These are phyloP conservation scores for Sclerurus mexicanus DNA, from an alignment of 2,113 vertebrate species.

Conservation along the genomic window DNA sequence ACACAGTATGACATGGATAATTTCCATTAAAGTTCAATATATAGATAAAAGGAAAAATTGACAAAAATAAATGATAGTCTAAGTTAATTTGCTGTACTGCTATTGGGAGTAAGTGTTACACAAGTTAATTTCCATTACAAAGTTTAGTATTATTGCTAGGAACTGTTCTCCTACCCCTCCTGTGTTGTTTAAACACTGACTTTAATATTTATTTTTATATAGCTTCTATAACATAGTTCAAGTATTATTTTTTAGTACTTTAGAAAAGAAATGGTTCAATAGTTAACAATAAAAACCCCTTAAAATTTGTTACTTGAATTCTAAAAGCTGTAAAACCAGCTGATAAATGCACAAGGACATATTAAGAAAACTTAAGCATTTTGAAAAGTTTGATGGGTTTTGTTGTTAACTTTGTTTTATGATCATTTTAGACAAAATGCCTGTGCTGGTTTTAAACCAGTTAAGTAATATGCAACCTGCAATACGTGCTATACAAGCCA, in stretches of 20 bases:
- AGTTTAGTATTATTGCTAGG: neutral
- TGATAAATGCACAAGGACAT: neutral
- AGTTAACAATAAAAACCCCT: neutral
- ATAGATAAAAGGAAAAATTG: conserved; percentile 44
- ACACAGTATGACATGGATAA: neutral
- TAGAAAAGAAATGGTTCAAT: neutral
- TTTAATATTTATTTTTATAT: neutral
- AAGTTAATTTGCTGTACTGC: neutral
- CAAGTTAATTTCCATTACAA: neutral
- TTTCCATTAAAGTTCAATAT: conserved; percentile 50
- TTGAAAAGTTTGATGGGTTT: neutral
- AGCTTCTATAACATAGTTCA: neutral
- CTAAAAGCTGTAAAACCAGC: neutral
- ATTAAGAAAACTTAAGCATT: neutral
- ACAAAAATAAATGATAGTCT: conserved; percentile 9
- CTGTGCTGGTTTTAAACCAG: neutral
- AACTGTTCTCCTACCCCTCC: neutral
- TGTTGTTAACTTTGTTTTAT: neutral
- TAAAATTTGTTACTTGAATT: neutral
- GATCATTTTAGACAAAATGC: neutral
- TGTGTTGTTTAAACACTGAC: neutral
- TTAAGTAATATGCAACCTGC: neutral
- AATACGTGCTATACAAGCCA: neutral
- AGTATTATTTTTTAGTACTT: neutral
- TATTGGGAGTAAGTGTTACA: neutral